phyloP scores from a whole-genome alignment of 2,888 invertebrate species.

The Timema cristinae region DNA sequence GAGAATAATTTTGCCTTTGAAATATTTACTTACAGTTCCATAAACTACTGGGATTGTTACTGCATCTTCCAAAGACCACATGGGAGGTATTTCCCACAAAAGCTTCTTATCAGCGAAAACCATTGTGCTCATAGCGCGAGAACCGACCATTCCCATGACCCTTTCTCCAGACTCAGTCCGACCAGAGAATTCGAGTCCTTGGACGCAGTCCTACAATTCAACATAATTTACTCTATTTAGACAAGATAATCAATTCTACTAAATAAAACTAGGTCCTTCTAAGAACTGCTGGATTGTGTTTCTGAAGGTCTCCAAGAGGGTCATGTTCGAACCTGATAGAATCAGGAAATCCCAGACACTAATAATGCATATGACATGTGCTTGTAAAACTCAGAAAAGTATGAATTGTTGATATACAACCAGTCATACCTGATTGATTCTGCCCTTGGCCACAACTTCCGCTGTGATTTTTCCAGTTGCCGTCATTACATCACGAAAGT shows the following conservation, averaged over 20 bases:
- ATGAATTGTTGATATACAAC: too few species aligned
- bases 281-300: too few species aligned
- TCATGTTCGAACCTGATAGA: too few species aligned
- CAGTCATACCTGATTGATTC: conserved; percentile 8
- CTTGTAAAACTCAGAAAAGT: too few species aligned
- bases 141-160: conserved; percentile 46
- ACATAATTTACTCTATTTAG: neutral
- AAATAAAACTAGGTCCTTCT: neutral
- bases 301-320: too few species aligned
- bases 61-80: conserved; percentile 61
- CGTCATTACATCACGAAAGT: conserved; percentile 94
- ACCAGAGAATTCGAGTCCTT: conserved; percentile 58
- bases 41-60: conserved; percentile 63
- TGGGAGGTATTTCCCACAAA: conserved; percentile 53
- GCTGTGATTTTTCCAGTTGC: conserved; percentile 84
- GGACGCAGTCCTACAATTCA: conserved; percentile 48
- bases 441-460: conserved; percentile 52
- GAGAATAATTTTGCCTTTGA: neutral
- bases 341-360: too few species aligned
- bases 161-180: conserved; percentile 42
- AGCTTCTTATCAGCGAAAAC: conserved; percentile 49
- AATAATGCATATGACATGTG: too few species aligned
- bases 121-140: conserved; percentile 52
- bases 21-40: conserved; percentile 47
- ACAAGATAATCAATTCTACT: neutral